A percentile compares a stretch with the other conserved stretches of the same genome.
Conservation (phyloP, 2,888 invertebrate genomes). For the Tachystola acroxantha region DNA sequence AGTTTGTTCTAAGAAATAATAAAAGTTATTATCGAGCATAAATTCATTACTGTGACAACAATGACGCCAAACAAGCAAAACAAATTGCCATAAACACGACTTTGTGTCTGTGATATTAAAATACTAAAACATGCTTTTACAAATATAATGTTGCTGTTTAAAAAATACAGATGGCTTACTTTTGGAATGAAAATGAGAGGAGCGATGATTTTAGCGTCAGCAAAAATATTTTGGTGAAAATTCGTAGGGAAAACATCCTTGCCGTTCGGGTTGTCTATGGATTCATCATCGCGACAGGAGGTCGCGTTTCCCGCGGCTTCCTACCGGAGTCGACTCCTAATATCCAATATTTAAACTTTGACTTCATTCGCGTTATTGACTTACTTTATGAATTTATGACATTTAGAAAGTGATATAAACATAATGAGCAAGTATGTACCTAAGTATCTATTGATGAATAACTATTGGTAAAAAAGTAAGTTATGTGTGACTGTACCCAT, state of each 20-base stretch:
- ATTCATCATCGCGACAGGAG: conserved; percentile 69
- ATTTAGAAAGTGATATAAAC: no score
- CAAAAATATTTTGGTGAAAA: conserved; percentile 15
- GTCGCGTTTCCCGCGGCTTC: conserved; percentile 20
- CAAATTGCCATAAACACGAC: conserved; percentile 55
- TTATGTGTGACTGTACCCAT: no score
- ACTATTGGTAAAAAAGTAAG: no score
- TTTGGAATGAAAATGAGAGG: conserved; percentile 20
- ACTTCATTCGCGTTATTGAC: conserved; percentile 22
- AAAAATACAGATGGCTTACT: not conserved
- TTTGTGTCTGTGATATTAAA: conserved; percentile 59
- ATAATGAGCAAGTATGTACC: no score
- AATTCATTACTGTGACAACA: conserved; percentile 55
- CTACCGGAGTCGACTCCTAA: conserved; percentile 20
- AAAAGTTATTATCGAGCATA: no score
- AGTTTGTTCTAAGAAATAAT: no score
- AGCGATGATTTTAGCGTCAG: conserved; percentile 4
- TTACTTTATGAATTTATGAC: no score
- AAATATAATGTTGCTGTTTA: conserved; percentile 15
- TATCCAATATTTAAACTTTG: conserved; percentile 43
- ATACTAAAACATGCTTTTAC: conserved; percentile 40
- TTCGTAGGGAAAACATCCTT: conserved; percentile 37
- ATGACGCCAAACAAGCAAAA: conserved; percentile 30
- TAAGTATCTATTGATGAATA: no score
- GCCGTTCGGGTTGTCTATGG: conserved; percentile 43